Conservation (phyloP, 2,797 vertebrate genomes). For the Xiphophorus birchmanni region DNA sequence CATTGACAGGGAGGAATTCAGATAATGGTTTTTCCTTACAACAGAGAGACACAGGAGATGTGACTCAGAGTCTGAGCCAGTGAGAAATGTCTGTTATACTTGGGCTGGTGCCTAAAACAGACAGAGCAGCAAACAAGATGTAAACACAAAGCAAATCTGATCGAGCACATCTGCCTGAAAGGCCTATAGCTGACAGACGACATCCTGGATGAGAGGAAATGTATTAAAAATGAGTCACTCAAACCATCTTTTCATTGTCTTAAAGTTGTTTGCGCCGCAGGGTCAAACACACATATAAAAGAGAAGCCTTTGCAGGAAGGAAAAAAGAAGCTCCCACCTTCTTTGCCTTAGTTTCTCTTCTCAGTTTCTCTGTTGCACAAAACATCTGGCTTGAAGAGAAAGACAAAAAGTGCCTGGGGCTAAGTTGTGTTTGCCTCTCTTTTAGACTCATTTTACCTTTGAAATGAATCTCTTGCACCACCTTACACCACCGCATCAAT, state of each 20-base stretch:
- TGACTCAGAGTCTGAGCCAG: slow-evolving; percentile 46
- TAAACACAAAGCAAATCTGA: slow-evolving; percentile 36
- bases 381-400: slow-evolving; percentile 58
- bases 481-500: not conserved
- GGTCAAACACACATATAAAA: slow-evolving; percentile 12
- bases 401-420: slow-evolving; percentile 53
- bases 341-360: slow-evolving; percentile 7
- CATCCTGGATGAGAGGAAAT: slow-evolving; percentile 9
- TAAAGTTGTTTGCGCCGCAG: slow-evolving; percentile 10
- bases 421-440: slow-evolving; percentile 22
- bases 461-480: slow-evolving; percentile 11
- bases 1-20: slow-evolving; percentile 55
- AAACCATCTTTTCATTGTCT: slow-evolving; percentile 19
- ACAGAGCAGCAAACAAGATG: slow-evolving; percentile 28
- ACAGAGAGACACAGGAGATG: slow-evolving; percentile 56
- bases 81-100: slow-evolving; percentile 63
- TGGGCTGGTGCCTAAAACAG: slow-evolving; percentile 53
- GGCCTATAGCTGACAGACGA: slow-evolving; percentile 17
- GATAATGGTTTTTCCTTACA: slow-evolving; percentile 57
- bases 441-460: slow-evolving; percentile 37
- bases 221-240: slow-evolving; percentile 25
- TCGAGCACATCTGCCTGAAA: slow-evolving; percentile 23
- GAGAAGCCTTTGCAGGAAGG: not conserved
- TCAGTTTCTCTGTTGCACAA: slow-evolving; percentile 24
- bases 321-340: slow-evolving; percentile 7